Conservation (phyloP, 2,797 vertebrate genomes). For the Sebastes aleutianus region DNA sequence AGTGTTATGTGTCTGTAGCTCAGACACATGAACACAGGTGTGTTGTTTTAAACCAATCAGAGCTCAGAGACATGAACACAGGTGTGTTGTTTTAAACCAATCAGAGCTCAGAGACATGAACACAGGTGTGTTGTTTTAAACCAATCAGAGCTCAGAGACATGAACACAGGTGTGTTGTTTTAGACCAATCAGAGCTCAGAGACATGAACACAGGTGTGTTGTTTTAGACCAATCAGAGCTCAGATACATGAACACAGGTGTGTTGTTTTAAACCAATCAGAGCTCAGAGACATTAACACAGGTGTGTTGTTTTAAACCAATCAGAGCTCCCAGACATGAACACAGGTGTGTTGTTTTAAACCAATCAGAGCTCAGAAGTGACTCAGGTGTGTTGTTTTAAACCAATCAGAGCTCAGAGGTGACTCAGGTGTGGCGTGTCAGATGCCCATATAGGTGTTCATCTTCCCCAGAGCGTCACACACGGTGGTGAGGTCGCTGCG, state of each 20-base stretch:
- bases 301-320: background rate
- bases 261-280: background rate
- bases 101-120: background rate
- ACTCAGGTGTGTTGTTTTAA: background rate
- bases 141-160: background rate
- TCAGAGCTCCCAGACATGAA: background rate
- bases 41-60: background rate
- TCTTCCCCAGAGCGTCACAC: conserved; percentile 95
- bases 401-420: background rate
- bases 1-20: background rate
- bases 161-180: background rate
- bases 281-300: background rate
- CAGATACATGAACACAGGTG: background rate
- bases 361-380: background rate
- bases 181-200: background rate
- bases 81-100: background rate
- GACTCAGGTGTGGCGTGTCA: background rate
- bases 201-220: background rate
- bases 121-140: background rate
- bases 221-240: background rate
- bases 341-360: background rate
- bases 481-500: conserved; percentile 94
- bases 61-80: background rate
- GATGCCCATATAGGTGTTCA: conserved; percentile 95
- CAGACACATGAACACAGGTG: background rate